These are phyloP conservation scores for Lasiommata megera DNA, from an alignment of 2,888 invertebrate species.

Conservation along the genomic window DNA sequence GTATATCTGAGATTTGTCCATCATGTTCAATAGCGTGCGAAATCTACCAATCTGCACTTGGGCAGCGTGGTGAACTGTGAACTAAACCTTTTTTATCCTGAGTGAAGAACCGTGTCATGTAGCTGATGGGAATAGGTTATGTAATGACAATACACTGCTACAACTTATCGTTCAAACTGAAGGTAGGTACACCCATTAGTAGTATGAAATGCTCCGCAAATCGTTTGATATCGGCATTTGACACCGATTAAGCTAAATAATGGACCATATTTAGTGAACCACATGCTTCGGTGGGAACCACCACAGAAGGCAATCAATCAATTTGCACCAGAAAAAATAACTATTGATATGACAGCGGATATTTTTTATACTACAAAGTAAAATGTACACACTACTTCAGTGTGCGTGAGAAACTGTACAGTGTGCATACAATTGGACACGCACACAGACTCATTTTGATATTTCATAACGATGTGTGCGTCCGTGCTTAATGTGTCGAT, in stretches of 20 bases:
- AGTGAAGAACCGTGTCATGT: no score
- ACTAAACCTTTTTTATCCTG: no score
- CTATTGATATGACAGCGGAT: constrained; percentile 65
- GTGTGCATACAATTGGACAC: no score
- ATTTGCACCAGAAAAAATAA: constrained; percentile 51
- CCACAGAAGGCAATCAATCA: constrained; percentile 53
- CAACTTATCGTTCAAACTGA: no score
- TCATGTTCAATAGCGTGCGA: no score
- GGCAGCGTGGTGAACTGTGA: no score
- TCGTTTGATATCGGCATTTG: constrained; percentile 37
- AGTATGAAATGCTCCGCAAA: constrained; percentile 34
- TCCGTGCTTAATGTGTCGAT: constrained; percentile 23
- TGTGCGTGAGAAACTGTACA: constrained; percentile 77
- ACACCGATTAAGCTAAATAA: constrained; percentile 55
- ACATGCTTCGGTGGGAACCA: constrained; percentile 68
- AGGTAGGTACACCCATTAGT: not conserved
- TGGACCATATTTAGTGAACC: constrained; percentile 67
- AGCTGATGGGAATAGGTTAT: no score
- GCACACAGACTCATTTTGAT: constrained; percentile 37
- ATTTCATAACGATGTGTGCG: constrained; percentile 38
- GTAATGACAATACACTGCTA: no score
- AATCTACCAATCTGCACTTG: no score
- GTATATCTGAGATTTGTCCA: no score
- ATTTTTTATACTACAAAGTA: constrained; percentile 71
- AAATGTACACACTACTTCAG: constrained; percentile 59